Evolutionary conservation across 1,140 invertebrate genomes (phyloP), one percentile per base, ranked within the genome.

Genomic region (Eciton burchellii): DNA sequence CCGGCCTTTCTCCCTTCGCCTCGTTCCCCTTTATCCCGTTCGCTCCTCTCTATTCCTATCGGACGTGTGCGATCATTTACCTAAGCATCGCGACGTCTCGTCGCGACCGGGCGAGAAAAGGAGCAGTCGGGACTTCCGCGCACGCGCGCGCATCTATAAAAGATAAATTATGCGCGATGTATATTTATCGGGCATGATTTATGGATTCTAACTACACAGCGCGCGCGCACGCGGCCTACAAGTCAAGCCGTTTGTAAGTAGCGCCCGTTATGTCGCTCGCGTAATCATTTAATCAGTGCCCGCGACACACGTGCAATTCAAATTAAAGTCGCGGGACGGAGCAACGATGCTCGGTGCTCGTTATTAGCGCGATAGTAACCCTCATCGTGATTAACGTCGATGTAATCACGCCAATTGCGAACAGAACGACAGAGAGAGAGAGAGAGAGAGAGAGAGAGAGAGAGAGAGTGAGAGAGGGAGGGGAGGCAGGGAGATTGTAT

Each of bases 181-280:
- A 68, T 68, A 79, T 68, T 79, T 70, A 79, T 79, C 49, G 56
- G 63, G 16, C 16, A 24, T 70, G 74, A 79, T 79, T 79, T 79
- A 79, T 70, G 56, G 35, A 57, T 79, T 45, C 35, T 14, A 43
- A 41, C 29, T 29, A 43, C 21, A 49, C 6, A 21, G n/a, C n/a
- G 2, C 6, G 35, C 6, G 14, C 11, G 35, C 49, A n/a, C n/a
- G 21, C 16, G n/a, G 73, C 49, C 35, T 35, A 70, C 56, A 79
- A 79, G 9, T 79, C 52, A 57, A 70, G 63, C 6, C 26, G 35
- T 68, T 56, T 70, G 19, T 70, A 70, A 19, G 24, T 43, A 45
- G 24, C n/a, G 24, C 41, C 41, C 12, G 54, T 56, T 70, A 35
- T 24, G 47, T 35, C 24, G 21, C 19, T 19, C 14, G 29, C 19